Evolutionary conservation across 2,888 invertebrate species (phyloP).

Genomic region (Parapristionchus giblindavisi): DNA sequence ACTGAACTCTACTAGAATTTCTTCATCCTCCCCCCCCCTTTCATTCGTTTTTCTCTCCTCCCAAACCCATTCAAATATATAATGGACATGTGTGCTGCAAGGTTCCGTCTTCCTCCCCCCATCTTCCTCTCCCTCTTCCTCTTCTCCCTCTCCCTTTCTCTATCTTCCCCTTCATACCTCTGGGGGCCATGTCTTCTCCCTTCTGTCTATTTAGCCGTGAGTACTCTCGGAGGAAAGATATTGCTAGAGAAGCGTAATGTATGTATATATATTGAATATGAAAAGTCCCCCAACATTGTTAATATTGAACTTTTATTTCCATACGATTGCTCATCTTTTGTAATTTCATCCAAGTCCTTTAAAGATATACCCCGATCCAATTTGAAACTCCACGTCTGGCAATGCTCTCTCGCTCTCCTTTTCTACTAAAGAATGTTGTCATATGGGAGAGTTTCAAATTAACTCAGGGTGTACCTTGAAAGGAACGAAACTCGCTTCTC

Average conservation of each 20-base stretch:
- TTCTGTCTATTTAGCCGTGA: constrained; percentile 31
- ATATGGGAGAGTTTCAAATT: no score
- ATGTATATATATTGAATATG: no score
- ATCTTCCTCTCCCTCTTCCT: not conserved
- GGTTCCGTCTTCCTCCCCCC: constrained; percentile 11
- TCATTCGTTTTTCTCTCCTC: not conserved
- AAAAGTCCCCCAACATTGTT: no score
- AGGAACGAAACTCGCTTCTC: no score
- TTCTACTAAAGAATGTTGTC: no score
- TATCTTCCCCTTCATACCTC: not conserved
- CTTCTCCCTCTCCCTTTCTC: not conserved
- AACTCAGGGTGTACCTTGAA: no score
- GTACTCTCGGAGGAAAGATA: constrained; percentile 10
- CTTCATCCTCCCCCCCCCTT: not conserved
- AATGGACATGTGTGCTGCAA: constrained; percentile 8
- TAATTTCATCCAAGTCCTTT: no score
- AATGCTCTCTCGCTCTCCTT: no score
- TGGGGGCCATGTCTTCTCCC: not conserved
- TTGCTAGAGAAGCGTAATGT: constrained; percentile 5
- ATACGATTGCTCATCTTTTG: no score
- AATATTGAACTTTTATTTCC: no score
- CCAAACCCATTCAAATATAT: constrained; percentile 2
- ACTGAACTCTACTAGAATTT: not conserved
- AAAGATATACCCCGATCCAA: no score
- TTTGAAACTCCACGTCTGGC: no score